Conservation (phyloP, 2,888 invertebrate genomes). For the Andrena haemorrhoa region DNA sequence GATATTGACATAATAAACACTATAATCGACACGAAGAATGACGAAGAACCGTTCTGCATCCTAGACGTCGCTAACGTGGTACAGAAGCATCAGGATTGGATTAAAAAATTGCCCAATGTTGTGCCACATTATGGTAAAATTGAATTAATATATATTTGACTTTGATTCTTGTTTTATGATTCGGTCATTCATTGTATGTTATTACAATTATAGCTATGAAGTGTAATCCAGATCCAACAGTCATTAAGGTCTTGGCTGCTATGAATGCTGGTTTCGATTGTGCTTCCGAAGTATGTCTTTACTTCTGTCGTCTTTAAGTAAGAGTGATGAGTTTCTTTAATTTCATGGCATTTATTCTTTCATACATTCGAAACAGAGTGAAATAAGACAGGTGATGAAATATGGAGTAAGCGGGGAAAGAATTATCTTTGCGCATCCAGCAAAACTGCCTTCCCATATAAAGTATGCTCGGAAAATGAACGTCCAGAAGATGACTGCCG, state of each 20-base stretch:
- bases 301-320: background rate
- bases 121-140: constrained; percentile 78
- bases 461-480: constrained; percentile 85
- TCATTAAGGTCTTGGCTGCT: constrained; percentile 85
- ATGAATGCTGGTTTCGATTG: constrained; percentile 88
- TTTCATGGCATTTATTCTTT: background rate
- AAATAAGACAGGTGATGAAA: constrained; percentile 86
- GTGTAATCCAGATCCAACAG: constrained; percentile 87
- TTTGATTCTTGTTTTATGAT: background rate
- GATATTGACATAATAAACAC: constrained; percentile 74
- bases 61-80: constrained; percentile 77
- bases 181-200: background rate
- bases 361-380: constrained; percentile 83
- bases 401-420: constrained; percentile 85
- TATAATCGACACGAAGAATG: constrained; percentile 69
- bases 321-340: background rate
- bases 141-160: background rate
- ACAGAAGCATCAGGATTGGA: constrained; percentile 79
- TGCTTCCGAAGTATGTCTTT: constrained; percentile 85
- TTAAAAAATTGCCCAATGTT: constrained; percentile 79
- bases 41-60: constrained; percentile 79
- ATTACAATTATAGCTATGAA: constrained; percentile 86
- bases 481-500: constrained; percentile 87
- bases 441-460: constrained; percentile 86
- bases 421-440: constrained; percentile 88